Base-by-base conservation (phyloP, 2,113 vertebrate genomes). In the Fulica atra region DNA sequence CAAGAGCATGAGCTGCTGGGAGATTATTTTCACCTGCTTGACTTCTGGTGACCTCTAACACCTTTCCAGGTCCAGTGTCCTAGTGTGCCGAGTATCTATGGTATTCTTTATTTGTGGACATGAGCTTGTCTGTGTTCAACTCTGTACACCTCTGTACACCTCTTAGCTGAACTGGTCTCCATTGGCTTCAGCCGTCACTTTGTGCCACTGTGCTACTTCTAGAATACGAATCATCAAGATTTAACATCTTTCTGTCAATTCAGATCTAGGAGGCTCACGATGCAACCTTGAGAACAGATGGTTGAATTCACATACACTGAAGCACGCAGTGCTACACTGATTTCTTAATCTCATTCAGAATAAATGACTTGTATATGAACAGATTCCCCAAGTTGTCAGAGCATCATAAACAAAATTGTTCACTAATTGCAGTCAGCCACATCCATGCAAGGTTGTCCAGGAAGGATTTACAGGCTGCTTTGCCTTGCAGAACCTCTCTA, bases 311-410 rank as follows among this genome's bases (percentile, higher is more conserved):
- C 94, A 89, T 82, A 95, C 74, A 35, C 79, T 85, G 85, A 94
- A 95, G 87, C 89, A 73, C 6, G 35, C 70, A 63, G 85, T 86
- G 85, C 84, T 94, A 93, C 85, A 77, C 85, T 89, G 89, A 95
- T 96, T 95, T 94, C 93, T 94, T 97, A 91, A 96, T 96, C 93
- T 96, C 89, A 94, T 95, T 96, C 74, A 89, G 85, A 95, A 95
- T 94, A 96, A 96, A 94, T 89, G 66, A 36, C 81, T 96, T 97
- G 71, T 93, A 94, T 95, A 94, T 86, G 93, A 96, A 94, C 69
- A 95, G 92, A 96, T 91, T 93, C 85, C 61, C 78, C 71, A 73
- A 82, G 89, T 92, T 93, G 93, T 88, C 91, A 91, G 63, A 96
- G 71, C 70, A 65, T 93, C 94, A 88, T 96, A 96, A 96, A 94